Conservation (phyloP, 2,888 invertebrate species). For the Tanytarsus gracilentus region DNA sequence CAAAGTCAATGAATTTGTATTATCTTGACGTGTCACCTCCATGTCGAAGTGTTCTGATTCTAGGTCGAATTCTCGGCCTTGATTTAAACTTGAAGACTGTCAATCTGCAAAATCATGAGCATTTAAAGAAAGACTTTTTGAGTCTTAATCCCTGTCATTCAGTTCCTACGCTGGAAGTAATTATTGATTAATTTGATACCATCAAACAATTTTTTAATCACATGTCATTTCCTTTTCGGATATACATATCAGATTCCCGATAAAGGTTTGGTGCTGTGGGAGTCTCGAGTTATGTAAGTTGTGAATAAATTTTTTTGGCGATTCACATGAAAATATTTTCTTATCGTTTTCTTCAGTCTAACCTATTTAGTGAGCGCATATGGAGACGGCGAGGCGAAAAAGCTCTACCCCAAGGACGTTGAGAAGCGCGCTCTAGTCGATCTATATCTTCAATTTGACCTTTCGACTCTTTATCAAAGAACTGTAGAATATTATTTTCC, state of each 20-base stretch:
- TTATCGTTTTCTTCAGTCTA: neutral
- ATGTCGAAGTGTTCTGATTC: constrained; percentile 49
- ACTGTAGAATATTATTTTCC: constrained; percentile 63
- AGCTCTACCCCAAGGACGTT: constrained; percentile 64
- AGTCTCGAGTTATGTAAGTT: constrained; percentile 60
- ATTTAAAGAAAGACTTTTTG: constrained; percentile 51
- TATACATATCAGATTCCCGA: constrained; percentile 46
- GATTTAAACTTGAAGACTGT: constrained; percentile 51
- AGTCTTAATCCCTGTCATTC: constrained; percentile 75
- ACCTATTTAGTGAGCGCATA: constrained; percentile 72
- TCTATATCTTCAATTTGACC: constrained; percentile 70
- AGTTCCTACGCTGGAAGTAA: constrained; percentile 59
- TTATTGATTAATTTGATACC: neutral
- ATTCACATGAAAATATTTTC: neutral
- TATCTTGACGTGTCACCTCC: constrained; percentile 52
- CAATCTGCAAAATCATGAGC: constrained; percentile 50
- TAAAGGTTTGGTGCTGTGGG: constrained; percentile 70
- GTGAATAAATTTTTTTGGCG: neutral
- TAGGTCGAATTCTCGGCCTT: constrained; percentile 51
- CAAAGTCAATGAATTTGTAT: constrained; percentile 42
- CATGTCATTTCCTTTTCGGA: neutral
- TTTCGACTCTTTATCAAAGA: constrained; percentile 62
- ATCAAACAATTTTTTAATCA: neutral
- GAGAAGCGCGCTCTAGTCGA: constrained; percentile 68
- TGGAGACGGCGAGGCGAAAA: constrained; percentile 56